phyloP scores from a whole-genome alignment of 2,888 invertebrate species.

The Hofmannophila pseudospretella region DNA sequence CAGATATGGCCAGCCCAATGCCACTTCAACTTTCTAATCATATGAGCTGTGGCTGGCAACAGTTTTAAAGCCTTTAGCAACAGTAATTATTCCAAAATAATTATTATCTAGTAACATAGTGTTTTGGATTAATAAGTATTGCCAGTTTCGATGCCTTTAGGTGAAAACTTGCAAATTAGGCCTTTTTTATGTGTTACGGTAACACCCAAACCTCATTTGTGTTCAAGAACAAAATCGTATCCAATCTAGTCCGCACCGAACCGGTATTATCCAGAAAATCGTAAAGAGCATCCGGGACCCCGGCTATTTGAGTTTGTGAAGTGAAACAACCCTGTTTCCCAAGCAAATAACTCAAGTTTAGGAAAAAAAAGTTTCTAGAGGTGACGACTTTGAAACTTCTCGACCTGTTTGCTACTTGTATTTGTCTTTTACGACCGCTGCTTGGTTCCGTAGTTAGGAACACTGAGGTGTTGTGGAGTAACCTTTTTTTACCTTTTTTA shows the following conservation, averaged over 20 bases:
- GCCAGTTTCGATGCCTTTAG: no score
- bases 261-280: conserved; percentile 9
- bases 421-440: conserved; percentile 27
- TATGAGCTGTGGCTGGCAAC: no score
- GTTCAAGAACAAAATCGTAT: neutral
- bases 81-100: no score
- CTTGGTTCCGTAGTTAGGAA: conserved; percentile 6
- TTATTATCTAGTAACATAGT: no score
- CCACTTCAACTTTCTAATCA: no score
- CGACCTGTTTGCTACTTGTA: conserved; percentile 13
- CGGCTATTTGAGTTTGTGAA: conserved; percentile 26
- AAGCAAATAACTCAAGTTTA: conserved; percentile 38
- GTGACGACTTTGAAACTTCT: conserved; percentile 37
- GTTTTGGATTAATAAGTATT: no score
- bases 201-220: no score
- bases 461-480: conserved; percentile 1
- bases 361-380: conserved; percentile 34
- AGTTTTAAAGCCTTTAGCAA: no score
- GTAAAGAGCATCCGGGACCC: conserved; percentile 31
- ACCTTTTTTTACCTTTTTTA: neutral
- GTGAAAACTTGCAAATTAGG: no score
- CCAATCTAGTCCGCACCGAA: conserved; percentile 2
- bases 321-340: conserved; percentile 23
- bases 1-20: no score
- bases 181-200: no score